Percentiles rank a stretch among this genome's conserved stretches.
Conservation (phyloP, 2,797 vertebrate genomes). For the Euthynnus affinis region DNA sequence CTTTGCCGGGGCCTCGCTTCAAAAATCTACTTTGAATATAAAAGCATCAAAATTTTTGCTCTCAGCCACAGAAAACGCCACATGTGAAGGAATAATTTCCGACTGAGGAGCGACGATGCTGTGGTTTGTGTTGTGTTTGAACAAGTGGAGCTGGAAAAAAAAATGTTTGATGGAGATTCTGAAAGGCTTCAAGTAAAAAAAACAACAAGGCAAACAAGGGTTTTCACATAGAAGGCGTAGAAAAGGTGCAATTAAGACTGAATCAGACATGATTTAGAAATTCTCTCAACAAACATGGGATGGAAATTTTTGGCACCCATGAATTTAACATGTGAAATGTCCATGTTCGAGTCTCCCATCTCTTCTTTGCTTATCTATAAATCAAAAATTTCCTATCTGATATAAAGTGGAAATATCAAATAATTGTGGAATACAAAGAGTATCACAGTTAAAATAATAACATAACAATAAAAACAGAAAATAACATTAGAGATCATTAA, state of each 20-base stretch:
- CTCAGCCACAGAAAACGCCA: slow-evolving; percentile 5
- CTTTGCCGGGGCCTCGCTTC: neutral
- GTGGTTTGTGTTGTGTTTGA: slow-evolving; percentile 30
- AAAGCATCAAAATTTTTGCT: slow-evolving; percentile 18
- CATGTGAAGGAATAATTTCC: slow-evolving; percentile 1
- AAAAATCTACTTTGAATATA: slow-evolving; percentile 29
- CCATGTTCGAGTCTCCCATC: neutral
- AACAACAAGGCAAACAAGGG: neutral
- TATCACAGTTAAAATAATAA: neutral
- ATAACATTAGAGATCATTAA: too few relatives aligned
- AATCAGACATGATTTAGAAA: slow-evolving; percentile 2
- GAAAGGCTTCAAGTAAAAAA: slow-evolving; percentile 6
- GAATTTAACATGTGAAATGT: slow-evolving; percentile 13
- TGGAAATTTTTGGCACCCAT: neutral
- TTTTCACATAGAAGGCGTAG: neutral
- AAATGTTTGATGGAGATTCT: neutral
- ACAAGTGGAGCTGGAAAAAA: slow-evolving; percentile 14
- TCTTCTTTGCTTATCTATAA: neutral
- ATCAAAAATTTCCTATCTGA: neutral
- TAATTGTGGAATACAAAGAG: neutral
- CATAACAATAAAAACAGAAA: neutral
- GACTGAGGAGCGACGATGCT: neutral
- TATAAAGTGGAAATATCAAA: too few relatives aligned
- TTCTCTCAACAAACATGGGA: neutral
- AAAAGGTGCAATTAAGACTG: neutral